Evolutionary conservation across 2,888 invertebrate genomes (phyloP).

Genomic region (Choreutis nemorana): DNA sequence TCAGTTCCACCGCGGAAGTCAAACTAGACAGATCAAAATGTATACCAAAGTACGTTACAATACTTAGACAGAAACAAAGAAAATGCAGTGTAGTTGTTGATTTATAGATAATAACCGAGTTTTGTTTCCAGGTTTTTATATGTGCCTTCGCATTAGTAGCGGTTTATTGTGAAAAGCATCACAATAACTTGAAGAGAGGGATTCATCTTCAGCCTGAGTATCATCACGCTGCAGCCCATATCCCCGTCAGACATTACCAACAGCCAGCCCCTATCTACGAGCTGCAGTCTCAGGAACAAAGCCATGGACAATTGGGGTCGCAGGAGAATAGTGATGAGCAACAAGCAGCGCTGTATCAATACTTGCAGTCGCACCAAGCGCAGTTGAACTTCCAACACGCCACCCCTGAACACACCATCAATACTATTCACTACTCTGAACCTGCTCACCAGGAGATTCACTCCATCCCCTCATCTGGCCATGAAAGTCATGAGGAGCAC

Average conservation of each 20-base stretch:
- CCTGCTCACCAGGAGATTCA: constrained; percentile 8
- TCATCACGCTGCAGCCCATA: constrained; percentile 25
- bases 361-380: constrained; percentile 20
- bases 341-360: constrained; percentile 31
- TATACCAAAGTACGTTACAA: constrained; percentile 43
- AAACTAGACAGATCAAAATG: constrained; percentile 53
- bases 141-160: constrained; percentile 24
- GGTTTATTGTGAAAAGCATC: constrained; percentile 30
- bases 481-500: constrained; percentile 4
- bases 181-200: constrained; percentile 25
- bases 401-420: constrained; percentile 3
- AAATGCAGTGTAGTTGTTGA: too few species aligned
- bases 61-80: constrained; percentile 8
- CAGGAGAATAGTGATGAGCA: constrained; percentile 29
- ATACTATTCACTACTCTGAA: constrained; percentile 4
- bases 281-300: constrained; percentile 18
- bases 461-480: constrained; percentile 8
- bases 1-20: constrained; percentile 60
- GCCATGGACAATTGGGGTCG: constrained; percentile 26
- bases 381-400: constrained; percentile 7
- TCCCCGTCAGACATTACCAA: constrained; percentile 19
- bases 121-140: constrained; percentile 41
- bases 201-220: constrained; percentile 33
- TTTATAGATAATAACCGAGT: too few species aligned
- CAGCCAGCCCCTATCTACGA: constrained; percentile 31